Percentiles rank a stretch among this genome's conserved stretches.
Conservation (phyloP, 2,888 invertebrate species). For the Caenorhabditis virilis region DNA sequence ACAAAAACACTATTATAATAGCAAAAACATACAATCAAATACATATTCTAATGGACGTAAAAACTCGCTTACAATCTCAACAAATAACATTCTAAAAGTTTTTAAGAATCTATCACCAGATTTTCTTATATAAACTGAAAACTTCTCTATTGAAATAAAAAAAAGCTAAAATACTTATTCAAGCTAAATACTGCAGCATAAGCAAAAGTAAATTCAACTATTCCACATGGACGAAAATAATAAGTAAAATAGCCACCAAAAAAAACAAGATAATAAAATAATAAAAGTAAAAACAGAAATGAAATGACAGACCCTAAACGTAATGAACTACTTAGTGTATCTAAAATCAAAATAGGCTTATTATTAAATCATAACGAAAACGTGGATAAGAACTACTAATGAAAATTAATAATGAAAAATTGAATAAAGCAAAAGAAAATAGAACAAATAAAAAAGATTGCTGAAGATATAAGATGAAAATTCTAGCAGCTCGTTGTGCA, state of each 20-base stretch:
- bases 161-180: slow-evolving; percentile 52
- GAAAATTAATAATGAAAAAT: too few species aligned
- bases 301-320: slow-evolving; percentile 45
- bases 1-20: slow-evolving; percentile 61
- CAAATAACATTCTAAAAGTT: slow-evolving; percentile 51
- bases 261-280: slow-evolving; percentile 68
- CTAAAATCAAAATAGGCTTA: slow-evolving; percentile 49
- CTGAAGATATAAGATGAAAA: too few species aligned
- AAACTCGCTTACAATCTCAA: slow-evolving; percentile 58
- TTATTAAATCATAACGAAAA: slow-evolving; percentile 54
- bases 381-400: slow-evolving; percentile 50
- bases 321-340: slow-evolving; percentile 39
- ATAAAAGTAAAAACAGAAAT: slow-evolving; percentile 65
- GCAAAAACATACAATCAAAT: slow-evolving; percentile 52
- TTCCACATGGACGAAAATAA: slow-evolving; percentile 59
- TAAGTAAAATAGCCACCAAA: slow-evolving; percentile 66
- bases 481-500: too few species aligned
- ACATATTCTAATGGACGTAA: slow-evolving; percentile 58
- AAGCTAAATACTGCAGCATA: slow-evolving; percentile 65
- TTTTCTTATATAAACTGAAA: slow-evolving; percentile 56
- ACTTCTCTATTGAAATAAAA: slow-evolving; percentile 54
- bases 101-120: slow-evolving; percentile 50
- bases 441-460: too few species aligned
- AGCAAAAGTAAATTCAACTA: slow-evolving; percentile 72
- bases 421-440: too few species aligned